These are phyloP conservation scores for Canis aureus DNA, from an alignment of 2,113 vertebrate species.

Conservation along the genomic window DNA sequence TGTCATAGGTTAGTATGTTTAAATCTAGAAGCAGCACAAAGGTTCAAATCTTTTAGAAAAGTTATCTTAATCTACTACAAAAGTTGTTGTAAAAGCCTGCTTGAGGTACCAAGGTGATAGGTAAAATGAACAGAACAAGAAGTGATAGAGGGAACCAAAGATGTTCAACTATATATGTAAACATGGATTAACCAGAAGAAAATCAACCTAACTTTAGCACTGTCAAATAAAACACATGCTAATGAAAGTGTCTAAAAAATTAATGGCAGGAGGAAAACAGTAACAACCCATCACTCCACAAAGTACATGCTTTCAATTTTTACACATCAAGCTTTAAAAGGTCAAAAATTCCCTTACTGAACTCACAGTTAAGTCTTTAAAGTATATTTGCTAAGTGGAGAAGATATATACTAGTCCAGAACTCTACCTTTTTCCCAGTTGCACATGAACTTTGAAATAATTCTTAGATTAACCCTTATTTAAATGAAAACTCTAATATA, in stretches of 20 bases:
- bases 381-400: neutral
- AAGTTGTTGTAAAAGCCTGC: neutral
- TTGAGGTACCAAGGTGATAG: neutral
- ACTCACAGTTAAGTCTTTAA: neutral
- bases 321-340: neutral
- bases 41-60: neutral
- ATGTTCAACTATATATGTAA: neutral
- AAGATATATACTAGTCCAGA: neutral
- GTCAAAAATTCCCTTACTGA: neutral
- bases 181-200: neutral
- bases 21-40: neutral
- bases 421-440: neutral
- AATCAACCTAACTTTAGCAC: neutral
- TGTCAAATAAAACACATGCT: neutral
- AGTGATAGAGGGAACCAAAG: neutral
- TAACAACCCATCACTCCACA: neutral
- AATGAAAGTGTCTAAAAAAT: neutral
- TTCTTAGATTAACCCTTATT: neutral
- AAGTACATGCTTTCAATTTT: neutral
- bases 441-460: neutral
- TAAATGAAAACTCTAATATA: constrained; percentile 25
- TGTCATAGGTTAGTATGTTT: neutral
- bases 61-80: neutral
- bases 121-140: neutral
- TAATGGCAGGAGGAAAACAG: neutral